Conservation (phyloP, 2,113 vertebrate species). For the Xiphophorus couchianus region DNA sequence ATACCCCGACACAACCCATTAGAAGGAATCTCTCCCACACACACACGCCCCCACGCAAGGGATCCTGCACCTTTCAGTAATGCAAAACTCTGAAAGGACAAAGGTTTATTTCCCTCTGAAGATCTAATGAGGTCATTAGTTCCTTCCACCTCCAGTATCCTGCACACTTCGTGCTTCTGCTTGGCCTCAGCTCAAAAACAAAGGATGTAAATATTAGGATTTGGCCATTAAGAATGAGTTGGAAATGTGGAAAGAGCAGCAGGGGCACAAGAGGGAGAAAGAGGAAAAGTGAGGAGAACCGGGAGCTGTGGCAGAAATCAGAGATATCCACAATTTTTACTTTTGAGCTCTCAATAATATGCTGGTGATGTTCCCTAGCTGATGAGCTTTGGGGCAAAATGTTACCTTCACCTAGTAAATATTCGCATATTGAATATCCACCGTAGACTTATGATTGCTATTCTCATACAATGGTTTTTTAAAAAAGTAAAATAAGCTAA, state of each 20-base stretch:
- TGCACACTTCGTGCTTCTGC: conserved; percentile 41
- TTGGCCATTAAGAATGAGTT: conserved; percentile 69
- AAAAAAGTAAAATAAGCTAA: no score
- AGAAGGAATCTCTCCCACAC: conserved; percentile 13
- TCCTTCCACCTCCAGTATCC: conserved; percentile 59
- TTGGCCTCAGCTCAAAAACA: conserved; percentile 63
- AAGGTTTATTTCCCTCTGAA: conserved; percentile 72
- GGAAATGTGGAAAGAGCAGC: conserved; percentile 57
- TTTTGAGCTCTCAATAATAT: no score
- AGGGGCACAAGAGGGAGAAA: conserved; percentile 56
- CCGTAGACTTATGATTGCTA: background rate
- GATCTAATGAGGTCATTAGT: conserved; percentile 77
- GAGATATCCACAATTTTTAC: conserved; percentile 13
- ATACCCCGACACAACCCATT: conserved; percentile 2
- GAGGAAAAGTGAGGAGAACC: conserved; percentile 27
- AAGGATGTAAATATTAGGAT: conserved; percentile 80
- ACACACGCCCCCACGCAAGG: conserved; percentile 34
- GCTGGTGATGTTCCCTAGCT: no score
- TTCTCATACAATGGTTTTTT: no score
- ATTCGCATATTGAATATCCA: background rate
- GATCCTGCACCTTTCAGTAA: conserved; percentile 54
- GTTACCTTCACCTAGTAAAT: background rate
- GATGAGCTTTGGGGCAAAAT: background rate
- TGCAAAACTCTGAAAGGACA: conserved; percentile 66
- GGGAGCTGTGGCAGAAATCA: conserved; percentile 37